phyloP scores from a whole-genome alignment of 92 coral and sea anemone species.

The Ricordea florida region DNA sequence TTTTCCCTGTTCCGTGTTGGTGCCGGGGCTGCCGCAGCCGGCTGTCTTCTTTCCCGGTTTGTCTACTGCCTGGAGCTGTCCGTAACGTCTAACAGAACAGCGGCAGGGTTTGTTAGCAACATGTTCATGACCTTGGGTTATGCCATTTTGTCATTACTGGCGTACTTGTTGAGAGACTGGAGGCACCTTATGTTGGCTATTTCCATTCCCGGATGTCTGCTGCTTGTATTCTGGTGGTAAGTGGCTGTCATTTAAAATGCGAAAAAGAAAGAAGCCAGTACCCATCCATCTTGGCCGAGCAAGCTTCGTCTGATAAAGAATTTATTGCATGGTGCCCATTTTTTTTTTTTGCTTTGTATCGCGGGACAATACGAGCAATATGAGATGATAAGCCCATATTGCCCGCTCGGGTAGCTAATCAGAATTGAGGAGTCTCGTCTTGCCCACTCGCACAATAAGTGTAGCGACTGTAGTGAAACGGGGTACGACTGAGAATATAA shows the following conservation, averaged over 20 bases:
- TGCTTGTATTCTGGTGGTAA: constrained; percentile 71
- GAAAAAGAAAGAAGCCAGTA: too few species aligned
- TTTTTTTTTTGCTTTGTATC: not conserved
- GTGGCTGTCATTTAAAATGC: constrained; percentile 3
- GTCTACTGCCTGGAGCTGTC: constrained; percentile 86
- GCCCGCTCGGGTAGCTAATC: too few species aligned
- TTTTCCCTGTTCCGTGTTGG: constrained; percentile 75
- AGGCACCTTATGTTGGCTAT: constrained; percentile 63
- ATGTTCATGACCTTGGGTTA: constrained; percentile 73
- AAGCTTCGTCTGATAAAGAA: too few species aligned
- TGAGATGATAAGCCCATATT: too few species aligned
- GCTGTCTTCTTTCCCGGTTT: constrained; percentile 74
- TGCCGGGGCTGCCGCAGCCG: constrained; percentile 80
- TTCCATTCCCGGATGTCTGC: constrained; percentile 55
- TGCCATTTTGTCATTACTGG: constrained; percentile 59
- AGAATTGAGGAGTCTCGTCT: too few species aligned
- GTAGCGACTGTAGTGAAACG: too few species aligned
- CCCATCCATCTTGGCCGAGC: too few species aligned
- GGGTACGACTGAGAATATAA: too few species aligned
- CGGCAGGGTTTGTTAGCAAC: constrained; percentile 75
- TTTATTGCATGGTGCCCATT: too few species aligned
- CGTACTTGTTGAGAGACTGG: constrained; percentile 76
- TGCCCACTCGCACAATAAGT: too few species aligned
- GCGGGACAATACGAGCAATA: too few species aligned
- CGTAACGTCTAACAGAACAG: constrained; percentile 68